These are phyloP conservation scores for Caiman crocodilus DNA, from an alignment of 2,797 vertebrate genomes.

Conservation along the genomic window DNA sequence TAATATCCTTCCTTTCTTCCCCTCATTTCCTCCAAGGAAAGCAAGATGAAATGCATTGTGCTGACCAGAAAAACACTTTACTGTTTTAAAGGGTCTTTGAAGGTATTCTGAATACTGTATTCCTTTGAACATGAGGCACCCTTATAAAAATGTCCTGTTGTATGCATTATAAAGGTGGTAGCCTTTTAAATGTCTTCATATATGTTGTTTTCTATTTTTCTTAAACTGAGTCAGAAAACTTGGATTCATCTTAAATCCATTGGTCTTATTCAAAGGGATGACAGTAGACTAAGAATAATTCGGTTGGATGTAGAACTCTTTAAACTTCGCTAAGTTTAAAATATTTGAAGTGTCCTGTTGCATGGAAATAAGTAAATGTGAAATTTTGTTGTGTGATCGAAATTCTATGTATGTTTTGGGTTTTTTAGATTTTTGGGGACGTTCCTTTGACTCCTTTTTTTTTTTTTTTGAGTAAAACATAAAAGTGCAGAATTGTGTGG, in stretches of 20 bases:
- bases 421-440: not conserved
- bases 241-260: no score
- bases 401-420: not conserved
- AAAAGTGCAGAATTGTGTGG: not conserved
- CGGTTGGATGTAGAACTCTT: not conserved
- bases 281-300: not conserved
- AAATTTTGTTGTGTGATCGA: not conserved
- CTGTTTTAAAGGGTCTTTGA: not conserved
- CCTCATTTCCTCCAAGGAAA: not conserved
- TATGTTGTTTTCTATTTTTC: no score
- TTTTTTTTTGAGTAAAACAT: no score
- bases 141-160: no score
- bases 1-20: not conserved
- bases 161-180: no score
- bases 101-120: not conserved
- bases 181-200: no score
- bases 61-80: not conserved
- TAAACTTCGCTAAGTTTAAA: not conserved
- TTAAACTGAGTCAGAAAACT: no score
- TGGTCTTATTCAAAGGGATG: no score
- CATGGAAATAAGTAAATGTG: not conserved
- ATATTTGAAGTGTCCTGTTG: not conserved
- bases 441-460: conserved; percentile 3
- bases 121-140: no score
- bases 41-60: not conserved